Conservation (phyloP, 2,797 vertebrate genomes). For the Carduelis carduelis region DNA sequence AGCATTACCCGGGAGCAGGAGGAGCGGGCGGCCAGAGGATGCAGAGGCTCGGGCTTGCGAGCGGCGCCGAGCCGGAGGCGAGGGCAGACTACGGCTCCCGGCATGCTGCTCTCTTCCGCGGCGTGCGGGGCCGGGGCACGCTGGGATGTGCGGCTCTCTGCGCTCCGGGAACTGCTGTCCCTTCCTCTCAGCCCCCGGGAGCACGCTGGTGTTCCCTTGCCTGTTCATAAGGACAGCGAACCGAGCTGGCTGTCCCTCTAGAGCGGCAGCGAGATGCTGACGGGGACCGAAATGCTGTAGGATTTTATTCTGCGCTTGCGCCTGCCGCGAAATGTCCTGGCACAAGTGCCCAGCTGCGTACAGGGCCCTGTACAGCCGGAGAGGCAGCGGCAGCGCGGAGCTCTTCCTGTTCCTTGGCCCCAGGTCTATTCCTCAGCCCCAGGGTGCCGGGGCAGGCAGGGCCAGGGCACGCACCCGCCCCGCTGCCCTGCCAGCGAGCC, state of each 20-base stretch:
- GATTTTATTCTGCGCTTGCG: neutral
- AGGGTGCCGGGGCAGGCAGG: accelerated
- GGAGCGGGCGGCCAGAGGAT: neutral
- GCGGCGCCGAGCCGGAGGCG: neutral
- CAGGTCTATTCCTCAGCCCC: neutral
- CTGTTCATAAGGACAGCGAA: accelerated
- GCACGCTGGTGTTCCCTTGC: accelerated
- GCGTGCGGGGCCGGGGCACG: neutral
- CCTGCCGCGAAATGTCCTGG: too few relatives aligned
- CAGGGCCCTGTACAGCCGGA: accelerated
- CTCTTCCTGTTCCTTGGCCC: too few relatives aligned
- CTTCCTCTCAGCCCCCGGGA: accelerated
- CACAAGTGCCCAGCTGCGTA: neutral
- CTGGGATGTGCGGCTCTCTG: neutral
- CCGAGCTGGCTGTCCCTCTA: accelerated
- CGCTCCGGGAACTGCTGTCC: accelerated
- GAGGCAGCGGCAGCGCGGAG: neutral
- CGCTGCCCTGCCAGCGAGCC: neutral
- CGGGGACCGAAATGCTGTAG: neutral
- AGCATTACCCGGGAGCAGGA: neutral
- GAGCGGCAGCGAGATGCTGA: accelerated
- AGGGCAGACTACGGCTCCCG: slow-evolving; percentile 26
- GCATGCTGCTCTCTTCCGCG: slow-evolving; percentile 33
- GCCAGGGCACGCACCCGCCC: neutral
- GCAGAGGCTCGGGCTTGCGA: neutral